Base-by-base conservation (phyloP, 2,888 invertebrate species). In the Scrobipalpa atriplicella region DNA sequence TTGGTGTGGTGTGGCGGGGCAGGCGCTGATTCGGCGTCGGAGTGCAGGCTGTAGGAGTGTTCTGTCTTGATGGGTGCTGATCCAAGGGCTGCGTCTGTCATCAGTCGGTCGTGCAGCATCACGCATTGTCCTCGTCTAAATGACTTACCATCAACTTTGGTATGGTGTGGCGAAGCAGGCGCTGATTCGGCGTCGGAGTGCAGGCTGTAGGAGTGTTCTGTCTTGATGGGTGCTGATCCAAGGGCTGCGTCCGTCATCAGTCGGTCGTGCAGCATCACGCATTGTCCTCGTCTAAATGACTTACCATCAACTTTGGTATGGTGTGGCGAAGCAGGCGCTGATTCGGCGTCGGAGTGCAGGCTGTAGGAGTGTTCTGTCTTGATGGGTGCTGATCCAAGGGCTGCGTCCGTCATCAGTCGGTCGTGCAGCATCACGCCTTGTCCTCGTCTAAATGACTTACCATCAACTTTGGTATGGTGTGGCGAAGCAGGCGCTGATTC, bases 361-460 rank as follows among this genome's bases (percentile, higher is more conserved):
- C 97, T 98, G 94, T 98, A 98, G 72, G 98, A 98, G 93, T 98
- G 98, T 89, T 98, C 98, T 70, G 96, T 95, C 92, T 98, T 98
- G 84, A 98, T 98, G 73, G 97, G 97, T 0, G 82, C 87, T 65
- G 96, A 95, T 72, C 96, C 96, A 64, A 97, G 93, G 21, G 96
- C 95, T 3, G 98, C 98, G 78, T 97, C 97, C 10, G 97, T 97
- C 95, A 97, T 97, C 76, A 98, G 94, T 80, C 97, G 94, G 90
- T 98, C 98, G 87, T 98, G 96, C 38, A 98, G 93, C 65, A 98
- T 96, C 70, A 98, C 96, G 29, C 94, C 94, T 29, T 29, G 29
- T 29, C 29, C 29, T 29, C 29, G 5, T 3, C 2, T 8, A 19
- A 19, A 52, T 2, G 38, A 84, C 93, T 87, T 80, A 96, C 96